These are phyloP conservation scores for Riptortus pedestris DNA, from an alignment of 1,140 invertebrate species.

Conservation along the genomic window DNA sequence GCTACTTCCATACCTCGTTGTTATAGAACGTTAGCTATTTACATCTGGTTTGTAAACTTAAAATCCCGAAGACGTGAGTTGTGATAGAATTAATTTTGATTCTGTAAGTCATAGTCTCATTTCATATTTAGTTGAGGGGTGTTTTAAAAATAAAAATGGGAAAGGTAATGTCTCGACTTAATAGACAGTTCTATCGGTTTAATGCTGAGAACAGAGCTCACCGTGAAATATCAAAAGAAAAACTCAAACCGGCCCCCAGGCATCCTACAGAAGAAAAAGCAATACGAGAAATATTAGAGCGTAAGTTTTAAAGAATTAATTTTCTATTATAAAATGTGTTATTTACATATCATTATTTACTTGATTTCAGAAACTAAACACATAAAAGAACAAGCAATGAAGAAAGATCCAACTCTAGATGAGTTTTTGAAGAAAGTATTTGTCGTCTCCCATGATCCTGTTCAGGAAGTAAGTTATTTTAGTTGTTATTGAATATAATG, in stretches of 20 bases:
- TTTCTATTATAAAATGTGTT: too few species aligned
- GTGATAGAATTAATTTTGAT: too few species aligned
- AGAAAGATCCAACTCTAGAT: conserved; percentile 28
- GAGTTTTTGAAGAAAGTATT: conserved; percentile 30
- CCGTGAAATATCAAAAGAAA: conserved; percentile 52
- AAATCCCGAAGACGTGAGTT: too few species aligned
- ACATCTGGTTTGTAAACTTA: too few species aligned
- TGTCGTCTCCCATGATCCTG: conserved; percentile 24
- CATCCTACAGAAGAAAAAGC: conserved; percentile 47
- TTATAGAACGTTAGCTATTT: too few species aligned
- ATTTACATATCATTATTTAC: too few species aligned
- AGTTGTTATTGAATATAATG: conserved; percentile 20
- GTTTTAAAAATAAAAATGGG: background rate
- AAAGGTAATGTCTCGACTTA: conserved; percentile 7
- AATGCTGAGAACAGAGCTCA: conserved; percentile 61
- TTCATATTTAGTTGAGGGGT: too few species aligned
- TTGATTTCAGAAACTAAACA: conserved; percentile 23
- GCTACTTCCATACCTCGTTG: too few species aligned
- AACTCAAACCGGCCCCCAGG: conserved; percentile 52
- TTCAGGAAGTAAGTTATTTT: conserved; percentile 18
- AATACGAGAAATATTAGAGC: conserved; percentile 47
- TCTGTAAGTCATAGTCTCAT: too few species aligned
- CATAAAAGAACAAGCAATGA: conserved; percentile 15
- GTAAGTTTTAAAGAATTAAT: too few species aligned
- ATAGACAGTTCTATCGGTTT: conserved; percentile 36